These are phyloP conservation scores for Sepiola atlantica DNA, from an alignment of 2,888 invertebrate species.

Conservation along the genomic window DNA sequence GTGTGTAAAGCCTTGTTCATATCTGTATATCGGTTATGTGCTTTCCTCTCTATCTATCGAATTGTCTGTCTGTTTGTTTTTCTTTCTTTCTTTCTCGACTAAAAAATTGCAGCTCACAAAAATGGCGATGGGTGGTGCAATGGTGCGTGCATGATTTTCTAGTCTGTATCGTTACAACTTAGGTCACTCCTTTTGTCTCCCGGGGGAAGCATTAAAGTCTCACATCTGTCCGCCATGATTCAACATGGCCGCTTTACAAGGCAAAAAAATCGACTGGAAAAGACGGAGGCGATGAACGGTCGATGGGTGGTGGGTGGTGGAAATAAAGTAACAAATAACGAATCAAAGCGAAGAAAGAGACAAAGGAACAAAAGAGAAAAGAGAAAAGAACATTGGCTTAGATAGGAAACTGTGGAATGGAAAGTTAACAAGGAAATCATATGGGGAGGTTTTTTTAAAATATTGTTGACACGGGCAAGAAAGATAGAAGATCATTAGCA, in stretches of 20 bases:
- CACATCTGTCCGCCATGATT: constrained; percentile 12
- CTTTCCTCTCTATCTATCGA: not conserved
- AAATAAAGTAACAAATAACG: not conserved
- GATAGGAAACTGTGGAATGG: not conserved
- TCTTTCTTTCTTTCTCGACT: not conserved
- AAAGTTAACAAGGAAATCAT: too few species aligned
- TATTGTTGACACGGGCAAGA: too few species aligned
- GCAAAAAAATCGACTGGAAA: not conserved
- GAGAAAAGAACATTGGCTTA: not conserved
- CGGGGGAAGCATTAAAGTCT: not conserved
- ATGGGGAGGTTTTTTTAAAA: too few species aligned
- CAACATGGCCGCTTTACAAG: not conserved
- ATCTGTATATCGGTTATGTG: too few species aligned
- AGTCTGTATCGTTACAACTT: not conserved
- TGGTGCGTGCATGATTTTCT: not conserved
- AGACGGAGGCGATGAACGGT: not conserved
- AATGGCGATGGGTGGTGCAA: not conserved
- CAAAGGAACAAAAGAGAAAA: not conserved
- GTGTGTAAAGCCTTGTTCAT: too few species aligned
- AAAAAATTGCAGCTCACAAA: not conserved
- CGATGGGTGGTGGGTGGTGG: not conserved
- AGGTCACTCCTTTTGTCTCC: not conserved
- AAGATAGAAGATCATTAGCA: too few species aligned
- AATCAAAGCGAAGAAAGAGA: not conserved
- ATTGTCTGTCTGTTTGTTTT: not conserved